Conservation (phyloP, 2,888 invertebrate species). For the Cremastinae sp. region DNA sequence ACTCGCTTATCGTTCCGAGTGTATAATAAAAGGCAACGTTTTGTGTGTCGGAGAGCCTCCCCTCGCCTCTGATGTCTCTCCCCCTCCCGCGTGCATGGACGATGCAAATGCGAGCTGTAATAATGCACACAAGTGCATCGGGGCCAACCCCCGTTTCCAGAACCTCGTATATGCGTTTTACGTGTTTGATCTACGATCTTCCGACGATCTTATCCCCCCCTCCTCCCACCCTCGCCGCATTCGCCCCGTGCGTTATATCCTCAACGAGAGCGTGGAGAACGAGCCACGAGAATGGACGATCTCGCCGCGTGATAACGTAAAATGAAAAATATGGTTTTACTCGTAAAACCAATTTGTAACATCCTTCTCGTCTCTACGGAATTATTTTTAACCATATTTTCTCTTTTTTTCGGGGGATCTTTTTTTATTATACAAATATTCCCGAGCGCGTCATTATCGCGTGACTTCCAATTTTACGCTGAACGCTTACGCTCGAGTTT, state of each 20-base stretch:
- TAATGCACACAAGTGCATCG: constrained; percentile 45
- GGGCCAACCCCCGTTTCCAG: constrained; percentile 70
- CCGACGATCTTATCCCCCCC: constrained; percentile 72
- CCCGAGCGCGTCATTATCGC: constrained; percentile 46
- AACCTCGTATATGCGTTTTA: constrained; percentile 68
- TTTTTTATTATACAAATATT: constrained; percentile 27
- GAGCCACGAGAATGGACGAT: constrained; percentile 56
- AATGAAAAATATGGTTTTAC: constrained; percentile 64
- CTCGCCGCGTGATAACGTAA: constrained; percentile 57
- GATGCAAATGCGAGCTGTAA: constrained; percentile 44
- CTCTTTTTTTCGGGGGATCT: constrained; percentile 3
- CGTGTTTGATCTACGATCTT: constrained; percentile 79
- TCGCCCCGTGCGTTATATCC: constrained; percentile 29
- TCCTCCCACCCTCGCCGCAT: constrained; percentile 15
- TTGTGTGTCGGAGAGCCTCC: constrained; percentile 56
- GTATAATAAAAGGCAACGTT: constrained; percentile 77
- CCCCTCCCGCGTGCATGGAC: constrained; percentile 23
- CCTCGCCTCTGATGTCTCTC: constrained; percentile 21
- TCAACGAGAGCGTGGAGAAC: constrained; percentile 48
- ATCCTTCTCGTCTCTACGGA: constrained; percentile 41
- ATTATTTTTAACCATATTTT: no score
- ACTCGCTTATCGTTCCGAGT: constrained; percentile 70
- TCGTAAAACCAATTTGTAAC: constrained; percentile 64
- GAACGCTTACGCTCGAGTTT: constrained; percentile 5
- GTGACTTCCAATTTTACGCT: constrained; percentile 44